phyloP scores from a whole-genome alignment of 2,888 invertebrate species.

The Digitonthophagus gazella region DNA sequence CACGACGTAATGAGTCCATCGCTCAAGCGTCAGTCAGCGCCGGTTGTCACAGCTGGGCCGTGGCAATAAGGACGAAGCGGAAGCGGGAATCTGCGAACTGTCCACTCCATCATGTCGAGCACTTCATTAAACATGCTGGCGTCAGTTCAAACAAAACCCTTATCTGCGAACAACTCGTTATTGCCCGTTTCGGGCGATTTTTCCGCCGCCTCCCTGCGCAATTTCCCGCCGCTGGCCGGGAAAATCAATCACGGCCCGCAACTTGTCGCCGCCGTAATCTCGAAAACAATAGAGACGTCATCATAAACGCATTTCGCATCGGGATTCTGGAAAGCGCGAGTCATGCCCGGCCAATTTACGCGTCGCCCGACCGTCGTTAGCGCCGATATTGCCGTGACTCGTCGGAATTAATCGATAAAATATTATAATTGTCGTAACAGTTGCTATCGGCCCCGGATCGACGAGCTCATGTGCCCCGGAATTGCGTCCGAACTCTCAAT shows the following conservation, averaged over 20 bases:
- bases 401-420: constrained; percentile 52
- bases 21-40: constrained; percentile 41
- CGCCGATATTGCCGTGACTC: constrained; percentile 51
- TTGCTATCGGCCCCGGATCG: constrained; percentile 36
- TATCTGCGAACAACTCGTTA: constrained; percentile 33
- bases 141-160: constrained; percentile 36
- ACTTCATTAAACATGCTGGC: constrained; percentile 38
- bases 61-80: constrained; percentile 36
- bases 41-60: constrained; percentile 35
- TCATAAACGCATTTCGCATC: constrained; percentile 51
- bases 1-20: constrained; percentile 43
- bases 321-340: constrained; percentile 49
- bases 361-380: constrained; percentile 50
- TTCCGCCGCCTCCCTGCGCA: background rate
- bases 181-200: background rate
- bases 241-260: constrained; percentile 35
- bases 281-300: constrained; percentile 50
- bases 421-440: constrained; percentile 51
- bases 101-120: constrained; percentile 41
- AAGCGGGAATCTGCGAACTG: constrained; percentile 30
- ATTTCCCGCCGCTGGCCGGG: background rate
- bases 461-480: constrained; percentile 27
- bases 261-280: constrained; percentile 36
- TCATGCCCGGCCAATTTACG: constrained; percentile 52
- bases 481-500: constrained; percentile 18